Evolutionary conservation across 1,140 invertebrate genomes (phyloP).

Genomic region (Bilobella aurantiaca): DNA sequence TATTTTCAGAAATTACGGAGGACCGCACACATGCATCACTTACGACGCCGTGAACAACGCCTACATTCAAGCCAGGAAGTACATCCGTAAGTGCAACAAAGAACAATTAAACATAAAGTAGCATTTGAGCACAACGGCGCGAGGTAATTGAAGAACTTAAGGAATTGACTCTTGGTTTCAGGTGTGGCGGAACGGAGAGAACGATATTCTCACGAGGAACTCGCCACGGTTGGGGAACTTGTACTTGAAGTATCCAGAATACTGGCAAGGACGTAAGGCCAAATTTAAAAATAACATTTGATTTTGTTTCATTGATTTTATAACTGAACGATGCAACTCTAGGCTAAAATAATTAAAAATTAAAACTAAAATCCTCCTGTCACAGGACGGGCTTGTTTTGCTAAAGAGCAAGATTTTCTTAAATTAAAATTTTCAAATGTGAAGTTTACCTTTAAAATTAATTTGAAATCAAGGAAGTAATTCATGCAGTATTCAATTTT

Average conservation of each 20-base stretch:
- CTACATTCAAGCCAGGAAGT: conserved; percentile 71
- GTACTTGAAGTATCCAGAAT: conserved; percentile 73
- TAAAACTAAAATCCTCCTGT: too few relatives aligned
- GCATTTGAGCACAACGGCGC: neutral
- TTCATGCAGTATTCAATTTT: too few relatives aligned
- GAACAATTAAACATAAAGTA: too few relatives aligned
- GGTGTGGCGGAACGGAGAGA: conserved; percentile 61
- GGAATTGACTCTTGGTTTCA: conserved; percentile 38
- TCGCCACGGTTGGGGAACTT: conserved; percentile 71
- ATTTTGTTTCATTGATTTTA: conserved; percentile 11
- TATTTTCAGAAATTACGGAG: conserved; percentile 55
- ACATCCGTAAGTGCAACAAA: conserved; percentile 63
- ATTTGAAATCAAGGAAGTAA: too few relatives aligned
- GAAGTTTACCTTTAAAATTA: too few relatives aligned
- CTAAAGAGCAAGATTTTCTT: too few relatives aligned
- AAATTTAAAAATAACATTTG: neutral
- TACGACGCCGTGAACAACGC: conserved; percentile 83
- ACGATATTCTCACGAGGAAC: conserved; percentile 54
- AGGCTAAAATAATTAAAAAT: too few relatives aligned
- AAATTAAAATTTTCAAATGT: too few relatives aligned
- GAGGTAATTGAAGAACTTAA: neutral
- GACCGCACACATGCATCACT: conserved; percentile 72
- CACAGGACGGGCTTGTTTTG: too few relatives aligned
- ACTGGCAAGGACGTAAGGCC: conserved; percentile 69
- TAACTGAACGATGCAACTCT: too few relatives aligned